A percentile compares a stretch with the other conserved stretches of the same genome.
These are phyloP conservation scores for Seriola rivoliana DNA, from an alignment of 2,113 vertebrate genomes.

Conservation along the genomic window DNA sequence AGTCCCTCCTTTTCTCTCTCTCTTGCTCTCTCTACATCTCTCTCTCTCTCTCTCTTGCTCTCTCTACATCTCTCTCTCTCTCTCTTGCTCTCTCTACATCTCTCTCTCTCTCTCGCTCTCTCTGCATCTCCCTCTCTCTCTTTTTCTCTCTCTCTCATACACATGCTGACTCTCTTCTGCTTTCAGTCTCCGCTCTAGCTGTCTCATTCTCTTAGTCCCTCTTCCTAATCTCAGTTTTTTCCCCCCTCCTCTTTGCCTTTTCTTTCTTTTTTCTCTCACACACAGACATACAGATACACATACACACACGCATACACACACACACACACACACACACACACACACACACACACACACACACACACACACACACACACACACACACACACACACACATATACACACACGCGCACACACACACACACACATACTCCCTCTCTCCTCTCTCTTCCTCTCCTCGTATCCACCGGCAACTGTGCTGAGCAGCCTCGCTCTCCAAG, in stretches of 20 bases:
- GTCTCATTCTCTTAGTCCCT: constrained; percentile 68
- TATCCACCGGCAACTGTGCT: constrained; percentile 58
- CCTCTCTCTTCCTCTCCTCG: constrained; percentile 12
- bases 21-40: not conserved
- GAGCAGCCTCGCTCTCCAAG: constrained; percentile 61
- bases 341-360: constrained; percentile 5
- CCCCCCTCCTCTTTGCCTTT: constrained; percentile 56
- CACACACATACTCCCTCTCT: constrained; percentile 11
- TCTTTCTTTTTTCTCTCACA: constrained; percentile 38
- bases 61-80: constrained; percentile 7
- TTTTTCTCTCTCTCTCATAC: constrained; percentile 11
- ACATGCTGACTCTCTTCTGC: constrained; percentile 38
- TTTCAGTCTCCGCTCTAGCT: constrained; percentile 46
- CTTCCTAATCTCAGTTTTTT: constrained; percentile 48
- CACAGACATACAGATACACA: not conserved
- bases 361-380: not conserved
- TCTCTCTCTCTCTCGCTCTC: not conserved
- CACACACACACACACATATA: constrained; percentile 28
- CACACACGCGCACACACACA: constrained; percentile 3
- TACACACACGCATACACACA: constrained; percentile 9
- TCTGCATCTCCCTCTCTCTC: not conserved
- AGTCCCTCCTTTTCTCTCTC: constrained; percentile 36
- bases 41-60: not conserved
- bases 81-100: not conserved
- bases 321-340: constrained; percentile 19